These are phyloP conservation scores for Prenolepis imparis DNA, from an alignment of 2,888 invertebrate species.

Conservation along the genomic window DNA sequence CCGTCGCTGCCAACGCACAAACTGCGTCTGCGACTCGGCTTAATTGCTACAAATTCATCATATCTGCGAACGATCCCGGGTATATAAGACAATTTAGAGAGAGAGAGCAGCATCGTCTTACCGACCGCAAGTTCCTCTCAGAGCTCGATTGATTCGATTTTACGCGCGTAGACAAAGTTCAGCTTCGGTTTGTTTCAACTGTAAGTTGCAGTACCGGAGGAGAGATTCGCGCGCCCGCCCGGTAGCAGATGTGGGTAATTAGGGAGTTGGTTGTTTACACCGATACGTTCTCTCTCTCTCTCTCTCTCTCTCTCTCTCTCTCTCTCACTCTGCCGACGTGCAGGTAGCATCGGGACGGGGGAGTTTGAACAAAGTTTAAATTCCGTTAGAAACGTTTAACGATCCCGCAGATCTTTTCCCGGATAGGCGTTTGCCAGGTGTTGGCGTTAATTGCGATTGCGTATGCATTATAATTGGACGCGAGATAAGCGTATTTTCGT, in stretches of 20 bases:
- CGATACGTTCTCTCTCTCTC: constrained; percentile 8
- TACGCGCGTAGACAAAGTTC: neutral
- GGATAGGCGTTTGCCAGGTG: constrained; percentile 16
- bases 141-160: neutral
- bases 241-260: constrained; percentile 53
- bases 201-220: neutral
- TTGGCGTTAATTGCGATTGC: constrained; percentile 45
- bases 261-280: constrained; percentile 50
- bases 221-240: constrained; percentile 25
- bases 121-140: neutral
- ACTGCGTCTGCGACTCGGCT: constrained; percentile 62
- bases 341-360: constrained; percentile 6
- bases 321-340: neutral
- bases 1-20: constrained; percentile 78
- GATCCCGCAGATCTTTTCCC: constrained; percentile 21
- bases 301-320: neutral
- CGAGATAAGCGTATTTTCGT: constrained; percentile 40
- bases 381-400: constrained; percentile 47
- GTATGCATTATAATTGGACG: constrained; percentile 33
- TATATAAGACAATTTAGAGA: neutral
- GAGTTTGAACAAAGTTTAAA: constrained; percentile 41
- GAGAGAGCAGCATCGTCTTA: neutral
- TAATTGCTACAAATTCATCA: neutral
- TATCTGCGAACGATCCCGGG: neutral
- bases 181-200: neutral